Percentiles rank a stretch among this genome's conserved stretches.
Evolutionary conservation across 1,140 invertebrate species (phyloP).

Genomic region (Drosophila equinoxialis): DNA sequence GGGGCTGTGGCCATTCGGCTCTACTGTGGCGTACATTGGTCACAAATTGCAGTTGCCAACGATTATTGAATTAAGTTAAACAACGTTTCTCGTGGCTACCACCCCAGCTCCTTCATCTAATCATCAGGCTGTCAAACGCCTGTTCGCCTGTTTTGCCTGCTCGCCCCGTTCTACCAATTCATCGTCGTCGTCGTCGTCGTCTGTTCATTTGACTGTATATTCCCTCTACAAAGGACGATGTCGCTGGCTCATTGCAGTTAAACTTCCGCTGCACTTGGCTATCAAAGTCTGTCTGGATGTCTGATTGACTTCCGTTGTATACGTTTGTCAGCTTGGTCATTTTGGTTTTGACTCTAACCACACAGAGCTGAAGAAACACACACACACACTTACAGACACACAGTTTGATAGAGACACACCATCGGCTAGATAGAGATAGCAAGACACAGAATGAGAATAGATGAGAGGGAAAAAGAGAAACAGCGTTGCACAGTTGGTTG

Average conservation of each 20-base stretch:
- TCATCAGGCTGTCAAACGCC: slow-evolving; percentile 66
- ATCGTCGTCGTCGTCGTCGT: not conserved
- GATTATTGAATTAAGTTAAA: slow-evolving; percentile 83
- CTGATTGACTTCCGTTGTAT: slow-evolving; percentile 81
- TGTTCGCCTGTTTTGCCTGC: slow-evolving; percentile 28
- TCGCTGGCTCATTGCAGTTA: slow-evolving; percentile 71
- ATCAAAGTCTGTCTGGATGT: slow-evolving; percentile 74
- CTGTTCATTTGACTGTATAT: slow-evolving; percentile 45
- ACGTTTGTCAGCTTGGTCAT: slow-evolving; percentile 79
- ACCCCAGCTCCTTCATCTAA: slow-evolving; percentile 41
- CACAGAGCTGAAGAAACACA: slow-evolving; percentile 16
- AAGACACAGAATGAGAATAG: not conserved
- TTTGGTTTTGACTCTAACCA: slow-evolving; percentile 66
- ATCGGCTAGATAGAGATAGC: slow-evolving; percentile 34
- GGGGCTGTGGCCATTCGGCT: slow-evolving; percentile 40
- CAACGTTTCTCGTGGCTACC: slow-evolving; percentile 69
- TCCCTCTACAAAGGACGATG: slow-evolving; percentile 20
- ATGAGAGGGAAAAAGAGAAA: not conserved
- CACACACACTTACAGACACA: slow-evolving; percentile 6
- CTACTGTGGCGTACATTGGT: slow-evolving; percentile 26
- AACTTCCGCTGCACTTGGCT: slow-evolving; percentile 78
- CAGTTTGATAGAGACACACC: slow-evolving; percentile 46
- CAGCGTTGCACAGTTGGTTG: slow-evolving; percentile 20
- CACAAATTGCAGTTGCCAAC: slow-evolving; percentile 82
- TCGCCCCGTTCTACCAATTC: not conserved